Conservation (phyloP, 2,888 invertebrate genomes). For the Pristionchus maxplancki region DNA sequence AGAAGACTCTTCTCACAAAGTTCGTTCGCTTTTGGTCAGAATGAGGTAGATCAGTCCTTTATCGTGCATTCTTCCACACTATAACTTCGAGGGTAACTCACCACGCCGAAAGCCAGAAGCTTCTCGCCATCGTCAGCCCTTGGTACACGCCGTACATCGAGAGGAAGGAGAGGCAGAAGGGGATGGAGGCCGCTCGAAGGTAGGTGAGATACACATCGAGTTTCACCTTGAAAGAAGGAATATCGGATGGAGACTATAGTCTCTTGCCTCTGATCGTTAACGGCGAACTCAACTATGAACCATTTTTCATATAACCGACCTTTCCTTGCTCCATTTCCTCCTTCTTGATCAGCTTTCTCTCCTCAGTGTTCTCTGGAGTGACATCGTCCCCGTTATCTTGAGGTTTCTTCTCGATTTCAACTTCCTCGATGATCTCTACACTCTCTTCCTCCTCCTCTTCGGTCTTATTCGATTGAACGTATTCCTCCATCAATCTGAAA, state of each 20-base stretch:
- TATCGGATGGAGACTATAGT: no score
- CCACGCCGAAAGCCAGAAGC: constrained; percentile 76
- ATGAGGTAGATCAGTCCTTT: no score
- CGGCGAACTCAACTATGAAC: no score
- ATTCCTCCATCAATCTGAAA: constrained; percentile 74
- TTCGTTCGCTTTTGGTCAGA: no score
- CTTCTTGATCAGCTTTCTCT: constrained; percentile 18
- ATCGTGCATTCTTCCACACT: no score
- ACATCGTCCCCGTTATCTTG: not conserved
- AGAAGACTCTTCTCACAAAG: not conserved
- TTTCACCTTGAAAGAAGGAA: constrained; percentile 86
- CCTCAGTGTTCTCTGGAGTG: not conserved
- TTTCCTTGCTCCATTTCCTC: constrained; percentile 19
- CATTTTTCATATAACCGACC: not conserved
- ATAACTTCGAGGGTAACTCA: no score
- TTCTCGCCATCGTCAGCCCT: constrained; percentile 65
- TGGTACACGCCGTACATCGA: constrained; percentile 69
- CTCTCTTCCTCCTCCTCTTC: constrained; percentile 44
- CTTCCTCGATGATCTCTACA: not conserved
- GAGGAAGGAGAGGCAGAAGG: constrained; percentile 87
- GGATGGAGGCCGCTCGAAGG: constrained; percentile 88
- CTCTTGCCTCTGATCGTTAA: no score
- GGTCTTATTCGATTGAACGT: constrained; percentile 63
- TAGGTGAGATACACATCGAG: constrained; percentile 92
- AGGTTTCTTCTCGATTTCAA: not conserved